Conservation (phyloP, 1,140 invertebrate genomes). For the Drosophila asahinai region DNA sequence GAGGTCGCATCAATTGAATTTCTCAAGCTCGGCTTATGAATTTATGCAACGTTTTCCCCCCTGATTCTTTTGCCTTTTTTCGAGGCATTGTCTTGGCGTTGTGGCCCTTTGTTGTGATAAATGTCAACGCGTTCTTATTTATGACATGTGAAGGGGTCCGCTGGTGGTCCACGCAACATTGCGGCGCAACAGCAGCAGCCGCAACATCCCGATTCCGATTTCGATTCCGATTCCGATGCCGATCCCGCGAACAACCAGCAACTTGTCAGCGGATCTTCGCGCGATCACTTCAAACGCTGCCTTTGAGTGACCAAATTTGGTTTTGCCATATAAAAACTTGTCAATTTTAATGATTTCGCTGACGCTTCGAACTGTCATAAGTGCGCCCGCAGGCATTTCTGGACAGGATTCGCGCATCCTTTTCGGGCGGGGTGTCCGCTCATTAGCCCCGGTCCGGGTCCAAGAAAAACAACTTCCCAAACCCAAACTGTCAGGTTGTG, state of each 20-base stretch:
- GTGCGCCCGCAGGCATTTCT: conserved; percentile 76
- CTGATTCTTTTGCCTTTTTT: conserved; percentile 23
- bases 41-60: conserved; percentile 76
- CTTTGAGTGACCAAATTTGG: conserved; percentile 79
- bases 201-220: conserved; percentile 1
- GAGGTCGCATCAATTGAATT: conserved; percentile 79
- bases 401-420: conserved; percentile 28
- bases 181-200: background rate
- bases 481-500: conserved; percentile 39
- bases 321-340: conserved; percentile 80
- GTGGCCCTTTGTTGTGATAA: conserved; percentile 84
- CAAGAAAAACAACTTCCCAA: conserved; percentile 6
- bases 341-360: conserved; percentile 85
- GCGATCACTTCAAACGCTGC: conserved; percentile 72
- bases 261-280: conserved; percentile 55
- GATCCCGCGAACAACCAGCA: conserved; percentile 42
- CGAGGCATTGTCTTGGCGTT: conserved; percentile 54
- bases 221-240: background rate
- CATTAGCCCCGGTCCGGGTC: conserved; percentile 51
- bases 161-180: conserved; percentile 56
- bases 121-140: conserved; percentile 85
- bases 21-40: conserved; percentile 81
- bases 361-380: conserved; percentile 85
- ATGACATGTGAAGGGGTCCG: conserved; percentile 83
- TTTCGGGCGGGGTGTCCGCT: conserved; percentile 54